Conservation (phyloP, 2,113 vertebrate genomes). For the Numida meleagris region DNA sequence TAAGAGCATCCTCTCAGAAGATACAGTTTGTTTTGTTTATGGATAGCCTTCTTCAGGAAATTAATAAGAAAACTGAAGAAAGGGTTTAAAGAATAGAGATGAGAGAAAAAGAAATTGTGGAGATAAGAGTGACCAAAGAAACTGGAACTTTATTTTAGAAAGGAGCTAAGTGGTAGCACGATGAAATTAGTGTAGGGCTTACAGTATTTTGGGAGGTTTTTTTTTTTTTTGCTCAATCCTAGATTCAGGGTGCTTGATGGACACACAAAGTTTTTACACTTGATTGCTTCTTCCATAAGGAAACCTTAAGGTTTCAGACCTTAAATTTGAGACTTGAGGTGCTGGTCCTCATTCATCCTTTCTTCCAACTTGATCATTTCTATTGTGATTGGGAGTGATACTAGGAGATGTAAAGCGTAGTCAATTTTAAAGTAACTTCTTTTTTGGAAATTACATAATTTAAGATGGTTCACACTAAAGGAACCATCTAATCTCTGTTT, state of each 20-base stretch:
- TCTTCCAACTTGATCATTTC: neutral
- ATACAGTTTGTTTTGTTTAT: neutral
- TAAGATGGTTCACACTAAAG: neutral
- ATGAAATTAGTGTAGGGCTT: neutral
- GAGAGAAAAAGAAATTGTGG: neutral
- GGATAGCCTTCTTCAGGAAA: neutral
- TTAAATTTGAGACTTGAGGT: neutral
- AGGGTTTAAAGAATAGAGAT: neutral
- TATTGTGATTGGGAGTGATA: neutral
- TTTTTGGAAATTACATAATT: neutral
- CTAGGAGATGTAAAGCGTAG: neutral
- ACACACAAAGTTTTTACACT: neutral
- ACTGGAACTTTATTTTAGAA: neutral
- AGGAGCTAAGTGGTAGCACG: neutral
- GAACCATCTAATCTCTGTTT: neutral
- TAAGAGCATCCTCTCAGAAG: neutral
- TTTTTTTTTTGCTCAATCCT: neutral
- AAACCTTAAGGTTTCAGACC: neutral
- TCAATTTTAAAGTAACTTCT: neutral
- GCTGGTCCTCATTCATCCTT: neutral
- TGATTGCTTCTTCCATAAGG: neutral
- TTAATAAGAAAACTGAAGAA: neutral
- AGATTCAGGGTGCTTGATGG: neutral
- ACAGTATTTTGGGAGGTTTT: neutral
- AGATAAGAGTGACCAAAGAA: neutral